Evolutionary conservation across 2,797 vertebrate species (phyloP), one percentile per base, ranked within the genome.

Genomic region (Sandelia bainsii): DNA sequence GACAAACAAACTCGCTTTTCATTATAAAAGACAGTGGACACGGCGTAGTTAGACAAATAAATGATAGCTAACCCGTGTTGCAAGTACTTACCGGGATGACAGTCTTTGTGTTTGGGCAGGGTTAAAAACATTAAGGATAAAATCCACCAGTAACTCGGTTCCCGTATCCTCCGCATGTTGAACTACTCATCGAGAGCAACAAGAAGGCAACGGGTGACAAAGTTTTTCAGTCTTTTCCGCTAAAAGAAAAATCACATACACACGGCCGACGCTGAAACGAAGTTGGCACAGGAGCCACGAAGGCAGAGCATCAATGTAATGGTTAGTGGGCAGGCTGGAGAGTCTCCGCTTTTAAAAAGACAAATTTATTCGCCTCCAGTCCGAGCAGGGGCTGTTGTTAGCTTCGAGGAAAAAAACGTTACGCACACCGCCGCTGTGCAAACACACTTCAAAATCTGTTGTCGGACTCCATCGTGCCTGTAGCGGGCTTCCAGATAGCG

Each of bases 91-190:
- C 97, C 96, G 62, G 96, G 96, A 85, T 96, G 96, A 91, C 96
- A 96, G 92, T 95, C 94, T 93, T 95, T 95, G 94, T 95, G 95
- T 92, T 96, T 91, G 93, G 96, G 93, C 77, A 96, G 95, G 93
- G 95, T 93, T 94, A 96, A 94, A 93, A 97, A 93, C 94, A 97
- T 94, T 90, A 97, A 93, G 95, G 95, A 94, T 93, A 97, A 93
- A 96, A 97, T 96, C 97, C 96, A 96, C 95, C 95, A 96, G 88
- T 75, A 90, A 95, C 96, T 96, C 95, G 95, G 95, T 95, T 96
- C 96, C 95, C 96, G 96, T 94, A 96, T 95, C 92, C 95, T 96
- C 97, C 95, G 95, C 97, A 99, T 99, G 96, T 97, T 96, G 95
- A 93, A 93, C 95, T 91, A 94, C 95, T 96, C 97, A 98, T 97